Evolutionary conservation across 2,113 vertebrate genomes (phyloP).

Genomic region (Numida meleagris): DNA sequence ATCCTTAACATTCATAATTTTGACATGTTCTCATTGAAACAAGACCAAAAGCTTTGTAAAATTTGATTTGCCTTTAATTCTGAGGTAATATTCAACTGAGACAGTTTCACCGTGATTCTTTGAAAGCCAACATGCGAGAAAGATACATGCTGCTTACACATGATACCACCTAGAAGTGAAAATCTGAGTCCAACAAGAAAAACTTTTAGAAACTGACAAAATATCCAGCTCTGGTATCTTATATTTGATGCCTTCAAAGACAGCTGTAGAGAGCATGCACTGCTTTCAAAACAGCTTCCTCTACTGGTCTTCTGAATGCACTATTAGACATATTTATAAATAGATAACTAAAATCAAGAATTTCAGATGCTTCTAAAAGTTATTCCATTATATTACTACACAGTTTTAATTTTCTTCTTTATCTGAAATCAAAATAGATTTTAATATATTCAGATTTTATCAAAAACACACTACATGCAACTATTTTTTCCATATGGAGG

Average conservation of each 20-base stretch:
- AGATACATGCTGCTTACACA: accelerated
- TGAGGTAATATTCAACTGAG: neutral
- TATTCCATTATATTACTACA: neutral
- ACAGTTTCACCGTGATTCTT: neutral
- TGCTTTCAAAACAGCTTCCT: neutral
- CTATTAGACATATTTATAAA: neutral
- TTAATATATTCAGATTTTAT: neutral
- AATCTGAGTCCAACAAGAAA: neutral
- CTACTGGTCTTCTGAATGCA: neutral
- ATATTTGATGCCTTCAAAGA: neutral
- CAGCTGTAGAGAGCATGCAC: neutral
- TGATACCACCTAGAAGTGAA: neutral
- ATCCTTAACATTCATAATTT: neutral
- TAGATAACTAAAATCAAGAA: neutral
- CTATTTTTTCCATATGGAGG: too few species aligned
- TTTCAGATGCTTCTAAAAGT: neutral
- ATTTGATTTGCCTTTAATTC: neutral
- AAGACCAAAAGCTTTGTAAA: neutral
- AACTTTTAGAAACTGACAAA: neutral
- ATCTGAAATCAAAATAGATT: neutral
- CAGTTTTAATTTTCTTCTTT: neutral
- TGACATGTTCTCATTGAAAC: neutral
- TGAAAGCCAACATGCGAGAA: neutral
- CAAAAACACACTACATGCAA: neutral
- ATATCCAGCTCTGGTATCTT: neutral